phyloP scores from a whole-genome alignment of 2,113 vertebrate genomes.

The Salvelinus alpinus region DNA sequence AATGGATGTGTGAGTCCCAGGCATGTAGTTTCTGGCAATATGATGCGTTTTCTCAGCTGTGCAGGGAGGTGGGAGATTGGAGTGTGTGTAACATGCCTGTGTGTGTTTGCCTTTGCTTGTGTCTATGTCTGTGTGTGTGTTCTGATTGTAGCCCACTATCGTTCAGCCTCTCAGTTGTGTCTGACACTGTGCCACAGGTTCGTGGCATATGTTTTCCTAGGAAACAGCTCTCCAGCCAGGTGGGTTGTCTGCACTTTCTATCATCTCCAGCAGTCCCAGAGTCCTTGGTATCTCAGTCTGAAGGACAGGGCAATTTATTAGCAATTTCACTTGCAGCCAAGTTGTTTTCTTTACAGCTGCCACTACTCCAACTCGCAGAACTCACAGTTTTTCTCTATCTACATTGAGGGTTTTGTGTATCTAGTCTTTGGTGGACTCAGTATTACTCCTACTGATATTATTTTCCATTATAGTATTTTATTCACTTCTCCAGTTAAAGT shows the following conservation, averaged over 20 bases:
- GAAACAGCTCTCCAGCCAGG: constrained; percentile 20
- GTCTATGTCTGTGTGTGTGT: constrained; percentile 11
- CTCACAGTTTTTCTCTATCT: not conserved
- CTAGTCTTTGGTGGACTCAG: too few species aligned
- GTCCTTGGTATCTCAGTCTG: constrained; percentile 16
- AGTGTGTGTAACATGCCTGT: not conserved
- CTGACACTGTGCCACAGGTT: constrained; percentile 9
- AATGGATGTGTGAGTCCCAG: not conserved
- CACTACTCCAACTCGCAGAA: not conserved
- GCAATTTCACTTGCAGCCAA: not conserved
- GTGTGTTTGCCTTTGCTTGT: not conserved
- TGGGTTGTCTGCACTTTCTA: constrained; percentile 25
- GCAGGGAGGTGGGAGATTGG: not conserved
- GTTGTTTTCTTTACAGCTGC: not conserved
- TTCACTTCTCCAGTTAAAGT: not conserved
- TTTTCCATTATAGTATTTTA: not conserved
- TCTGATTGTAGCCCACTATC: not conserved
- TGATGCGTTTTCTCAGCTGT: not conserved
- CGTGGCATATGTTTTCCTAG: constrained; percentile 23
- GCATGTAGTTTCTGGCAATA: not conserved
- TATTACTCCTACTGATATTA: not conserved
- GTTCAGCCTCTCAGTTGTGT: constrained; percentile 3
- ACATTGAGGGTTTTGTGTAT: not conserved
- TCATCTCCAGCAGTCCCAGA: constrained; percentile 25
- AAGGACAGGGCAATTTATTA: constrained; percentile 31